A percentile compares a stretch with the other conserved stretches of the same genome.
Evolutionary conservation across 1,140 invertebrate species (phyloP).

Genomic region (Fopius arisanus): DNA sequence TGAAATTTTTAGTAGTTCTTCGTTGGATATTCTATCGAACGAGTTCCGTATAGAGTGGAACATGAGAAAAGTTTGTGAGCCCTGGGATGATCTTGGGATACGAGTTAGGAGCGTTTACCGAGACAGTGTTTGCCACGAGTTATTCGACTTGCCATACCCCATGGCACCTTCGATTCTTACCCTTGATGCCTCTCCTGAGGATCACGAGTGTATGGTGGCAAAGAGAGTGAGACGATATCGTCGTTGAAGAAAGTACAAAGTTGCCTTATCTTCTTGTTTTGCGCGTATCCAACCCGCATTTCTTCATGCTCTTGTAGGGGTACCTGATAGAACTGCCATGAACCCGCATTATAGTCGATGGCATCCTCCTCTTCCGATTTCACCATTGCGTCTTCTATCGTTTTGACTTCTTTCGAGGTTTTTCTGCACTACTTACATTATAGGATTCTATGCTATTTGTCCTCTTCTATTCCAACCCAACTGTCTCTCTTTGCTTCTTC

Average conservation of each 20-base stretch:
- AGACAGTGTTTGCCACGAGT: constrained; percentile 29
- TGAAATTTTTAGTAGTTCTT: background rate
- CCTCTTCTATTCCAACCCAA: background rate
- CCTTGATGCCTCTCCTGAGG: constrained; percentile 20
- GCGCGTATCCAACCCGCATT: constrained; percentile 36
- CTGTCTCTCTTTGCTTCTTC: background rate
- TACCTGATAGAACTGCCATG: constrained; percentile 31
- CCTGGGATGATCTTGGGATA: constrained; percentile 31
- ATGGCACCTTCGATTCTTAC: constrained; percentile 20
- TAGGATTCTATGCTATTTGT: constrained; percentile 3
- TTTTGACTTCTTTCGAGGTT: constrained; percentile 17
- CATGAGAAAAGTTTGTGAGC: constrained; percentile 24
- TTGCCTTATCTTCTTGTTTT: constrained; percentile 37
- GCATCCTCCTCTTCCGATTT: background rate
- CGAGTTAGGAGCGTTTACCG: constrained; percentile 32
- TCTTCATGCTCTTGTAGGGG: constrained; percentile 34
- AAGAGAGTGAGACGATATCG: background rate
- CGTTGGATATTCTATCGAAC: background rate
- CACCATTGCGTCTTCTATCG: background rate
- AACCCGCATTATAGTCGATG: constrained; percentile 13
- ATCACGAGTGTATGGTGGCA: constrained; percentile 12
- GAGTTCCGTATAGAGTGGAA: background rate
- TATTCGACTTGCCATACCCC: constrained; percentile 11
- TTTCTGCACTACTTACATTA: constrained; percentile 8
- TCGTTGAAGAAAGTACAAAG: background rate